Evolutionary conservation across 1,140 invertebrate genomes (phyloP), one percentile per base, ranked within the genome.

Genomic region (Ruditapes philippinarum): DNA sequence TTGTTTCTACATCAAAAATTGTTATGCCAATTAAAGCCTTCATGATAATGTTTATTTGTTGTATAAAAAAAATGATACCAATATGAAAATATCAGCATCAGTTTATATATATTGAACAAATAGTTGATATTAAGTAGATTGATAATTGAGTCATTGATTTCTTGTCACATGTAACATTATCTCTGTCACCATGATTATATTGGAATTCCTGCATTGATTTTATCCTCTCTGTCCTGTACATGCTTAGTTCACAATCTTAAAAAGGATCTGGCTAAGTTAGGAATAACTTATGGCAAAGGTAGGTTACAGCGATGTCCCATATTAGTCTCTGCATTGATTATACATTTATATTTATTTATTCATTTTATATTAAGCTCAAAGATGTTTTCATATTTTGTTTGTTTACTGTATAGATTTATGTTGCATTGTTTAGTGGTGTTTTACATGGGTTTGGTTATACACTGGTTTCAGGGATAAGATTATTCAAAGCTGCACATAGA

Each of bases 201-300:
- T 73, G 70, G 70, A 42, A 40, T 42, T 49, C 22, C 33, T 25
- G n/a, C 28, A 76, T 76, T 76, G 73, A 51, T 76, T 76, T 51
- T 76, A 45, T 76, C n/a, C 42, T 49, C 25, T 25, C 28, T 76
- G 2, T 73, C 31, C 3, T 22, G 17, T 38, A 42, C 14, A 7
- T 73, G 40, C n/a, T 40, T 40, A 87, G 84, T 87, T 31, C 40
- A 38, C 33, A 79, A 57, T 65, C 74, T 87, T 14, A 87, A 87
- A 79, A 60, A 42, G 51, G 84, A 87, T 31, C 74, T 87, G 31
- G 51, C 51, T 25, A 78, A 87, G 76, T 49, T 87, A 49, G 84
- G 84, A 65, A 79, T 87, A 28, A 65, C 84, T 19, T 87, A 87
- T 60, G 84, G 84, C 0, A 76, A 79, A 87, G 84, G 84, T 87